These are phyloP conservation scores for Drosophila sp. DNA, from an alignment of 1,140 invertebrate genomes.

Conservation along the genomic window DNA sequence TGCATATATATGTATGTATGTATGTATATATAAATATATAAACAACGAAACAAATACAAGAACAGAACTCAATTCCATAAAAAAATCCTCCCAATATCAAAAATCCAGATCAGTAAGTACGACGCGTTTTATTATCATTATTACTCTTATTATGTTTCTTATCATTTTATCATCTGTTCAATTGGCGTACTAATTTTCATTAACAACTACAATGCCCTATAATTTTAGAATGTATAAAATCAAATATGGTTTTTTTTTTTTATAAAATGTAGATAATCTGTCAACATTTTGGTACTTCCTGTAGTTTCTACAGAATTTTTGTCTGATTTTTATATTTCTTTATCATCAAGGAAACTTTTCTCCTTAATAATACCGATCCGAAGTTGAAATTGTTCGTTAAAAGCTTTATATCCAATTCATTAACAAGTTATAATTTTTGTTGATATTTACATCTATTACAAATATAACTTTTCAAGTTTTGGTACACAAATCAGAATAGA, in stretches of 20 bases:
- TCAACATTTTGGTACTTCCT: too few species aligned
- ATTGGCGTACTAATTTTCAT: constrained; percentile 21
- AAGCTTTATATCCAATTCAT: too few species aligned
- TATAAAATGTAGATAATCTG: not conserved
- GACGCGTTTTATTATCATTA: constrained; percentile 56
- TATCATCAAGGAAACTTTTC: too few species aligned
- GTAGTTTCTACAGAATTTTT: too few species aligned
- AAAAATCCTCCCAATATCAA: constrained; percentile 59
- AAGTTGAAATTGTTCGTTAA: too few species aligned
- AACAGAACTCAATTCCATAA: constrained; percentile 36
- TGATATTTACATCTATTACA: too few species aligned
- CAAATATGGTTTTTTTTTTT: too few species aligned
- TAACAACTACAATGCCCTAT: constrained; percentile 1
- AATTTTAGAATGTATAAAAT: not conserved
- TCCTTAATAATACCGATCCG: too few species aligned
- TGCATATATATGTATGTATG: constrained; percentile 11
- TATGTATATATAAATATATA: constrained; percentile 17
- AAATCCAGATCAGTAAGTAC: constrained; percentile 81
- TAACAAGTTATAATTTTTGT: too few species aligned
- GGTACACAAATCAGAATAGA: too few species aligned
- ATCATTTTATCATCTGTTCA: constrained; percentile 25
- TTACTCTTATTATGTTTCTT: constrained; percentile 38
- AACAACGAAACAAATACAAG: constrained; percentile 32
- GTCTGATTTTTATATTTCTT: too few species aligned
- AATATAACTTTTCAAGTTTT: too few species aligned